Evolutionary conservation across 2,113 vertebrate genomes (phyloP), one percentile per base, ranked within the genome.

Genomic region (Erythrolamprus reginae): DNA sequence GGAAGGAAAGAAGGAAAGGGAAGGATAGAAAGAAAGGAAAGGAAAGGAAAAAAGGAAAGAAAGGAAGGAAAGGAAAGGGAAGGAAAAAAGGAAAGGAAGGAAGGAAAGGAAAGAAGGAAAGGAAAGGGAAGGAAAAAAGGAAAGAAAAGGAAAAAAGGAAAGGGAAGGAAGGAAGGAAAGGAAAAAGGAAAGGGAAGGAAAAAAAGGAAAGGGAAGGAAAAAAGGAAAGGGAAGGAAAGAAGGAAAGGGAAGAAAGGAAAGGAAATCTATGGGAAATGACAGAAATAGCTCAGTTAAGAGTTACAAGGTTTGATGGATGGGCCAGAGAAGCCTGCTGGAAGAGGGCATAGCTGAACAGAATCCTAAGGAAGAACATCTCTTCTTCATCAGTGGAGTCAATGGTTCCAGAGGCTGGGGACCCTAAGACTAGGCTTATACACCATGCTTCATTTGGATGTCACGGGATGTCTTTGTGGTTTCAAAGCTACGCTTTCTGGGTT

Each of bases 81-180:
- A n/a, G n/a, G n/a, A n/a, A n/a, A n/a, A n/a, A n/a, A n/a, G n/a
- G n/a, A 5, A 45, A 45, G 5, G 45, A 45, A 45, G 5, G 45
- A 45, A 45, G 5, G 5, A 45, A 45, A 5, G 5, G 45, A 45
- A 45, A 45, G 45, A 45, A 3, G 10, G 26, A 7, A 9, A 1
- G n/a, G n/a, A 28, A 3, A 3, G n/a, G 0, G 2, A 12, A 50
- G 26, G 3, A 24, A 1, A 10, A 24, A 7, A 3, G 1, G 8
- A 7, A n/a, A n/a, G n/a, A n/a, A n/a, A 58, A 51, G 55, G 23
- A 51, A 51, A 13, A 23, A 23, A 26, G 9, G 8, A 9, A 26
- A 17, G 23, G 10, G 10, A n/a, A n/a, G 26, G 28, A 45, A 45
- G 5, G 45, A 45, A 45, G 5, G 13, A 52, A 52, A 2, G 13